Base-by-base conservation (phyloP, 2,113 vertebrate species). In the Lophotis ruficrista region DNA sequence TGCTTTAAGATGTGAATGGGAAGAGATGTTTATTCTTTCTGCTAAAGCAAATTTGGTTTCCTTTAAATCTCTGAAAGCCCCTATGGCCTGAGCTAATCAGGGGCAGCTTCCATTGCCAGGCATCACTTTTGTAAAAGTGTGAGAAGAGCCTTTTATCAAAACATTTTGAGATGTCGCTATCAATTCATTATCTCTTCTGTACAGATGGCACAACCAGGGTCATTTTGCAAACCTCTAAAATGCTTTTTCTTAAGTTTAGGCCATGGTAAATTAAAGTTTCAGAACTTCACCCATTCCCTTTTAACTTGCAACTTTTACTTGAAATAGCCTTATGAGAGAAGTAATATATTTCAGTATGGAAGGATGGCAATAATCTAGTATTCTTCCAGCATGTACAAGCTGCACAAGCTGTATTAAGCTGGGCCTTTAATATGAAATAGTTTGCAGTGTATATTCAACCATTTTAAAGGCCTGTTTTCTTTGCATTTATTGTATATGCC, bases 1-100 rank as follows among this genome's bases (percentile, higher is more conserved):
- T 61, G 50, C 60, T 97, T 96, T 87, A 86, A 87, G 71, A 53
- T 16, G 0, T 84, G 94, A 97, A 94, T 80, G 58, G 95, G 81
- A 93, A 84, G 48, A 75, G 28, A 89, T 96, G 89, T 97, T 96
- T 96, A 94, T 95, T 97, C 91, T 91, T 96, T 97, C 95, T 93
- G 43, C 71, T 90, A 83, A 69, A 95, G 38, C 51, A 96, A 92
- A 96, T 97, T 96, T 97, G 87, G 79, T 96, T 97, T 94, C 94
- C 96, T 97, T 96, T 33, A 58, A 89, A 85, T 71, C 62, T 95
- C 69, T 96, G 83, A 95, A 95, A 94, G 93, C 53, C 80, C 64
- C 78, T 81, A 28, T 94, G 92, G 66, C 37, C 84, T 91, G 78
- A 96, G 90, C 89, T 97, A 96, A 96, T 98, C 96, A 95, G 81